Conservation (phyloP, 92 coral and sea anemone species). For the Epizoanthus scotinus region DNA sequence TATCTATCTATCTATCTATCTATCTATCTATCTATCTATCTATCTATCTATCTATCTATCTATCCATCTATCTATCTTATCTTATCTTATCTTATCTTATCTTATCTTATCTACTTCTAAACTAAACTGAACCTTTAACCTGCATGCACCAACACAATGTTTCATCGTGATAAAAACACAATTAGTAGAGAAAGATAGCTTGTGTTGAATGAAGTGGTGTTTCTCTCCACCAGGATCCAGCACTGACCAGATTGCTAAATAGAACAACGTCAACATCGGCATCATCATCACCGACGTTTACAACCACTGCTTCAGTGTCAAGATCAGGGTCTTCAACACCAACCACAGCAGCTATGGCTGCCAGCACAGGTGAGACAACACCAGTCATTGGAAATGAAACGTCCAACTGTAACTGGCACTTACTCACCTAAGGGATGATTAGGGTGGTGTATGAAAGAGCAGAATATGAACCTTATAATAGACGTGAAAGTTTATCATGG, state of each 20-base stretch:
- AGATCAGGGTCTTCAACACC: slow-evolving; percentile 69
- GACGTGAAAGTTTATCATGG: too few relatives aligned
- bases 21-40: too few relatives aligned
- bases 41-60: too few relatives aligned
- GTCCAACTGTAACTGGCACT: neutral
- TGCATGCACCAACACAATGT: neutral
- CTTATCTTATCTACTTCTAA: too few relatives aligned
- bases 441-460: too few relatives aligned
- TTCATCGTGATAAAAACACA: neutral
- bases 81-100: too few relatives aligned
- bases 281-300: slow-evolving; percentile 74
- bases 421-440: too few relatives aligned
- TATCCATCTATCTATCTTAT: too few relatives aligned
- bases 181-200: neutral
- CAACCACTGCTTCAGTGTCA: slow-evolving; percentile 57
- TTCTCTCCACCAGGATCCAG: slow-evolving; percentile 51
- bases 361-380: slow-evolving; percentile 58
- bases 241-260: slow-evolving; percentile 63
- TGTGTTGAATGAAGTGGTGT: neutral
- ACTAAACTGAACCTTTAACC: too few relatives aligned
- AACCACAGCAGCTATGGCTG: slow-evolving; percentile 54
- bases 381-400: neutral
- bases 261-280: slow-evolving; percentile 67
- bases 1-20: too few relatives aligned
- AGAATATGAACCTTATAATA: too few relatives aligned